Conservation (phyloP, 2,113 vertebrate species). For the Pardalotus punctatus region DNA sequence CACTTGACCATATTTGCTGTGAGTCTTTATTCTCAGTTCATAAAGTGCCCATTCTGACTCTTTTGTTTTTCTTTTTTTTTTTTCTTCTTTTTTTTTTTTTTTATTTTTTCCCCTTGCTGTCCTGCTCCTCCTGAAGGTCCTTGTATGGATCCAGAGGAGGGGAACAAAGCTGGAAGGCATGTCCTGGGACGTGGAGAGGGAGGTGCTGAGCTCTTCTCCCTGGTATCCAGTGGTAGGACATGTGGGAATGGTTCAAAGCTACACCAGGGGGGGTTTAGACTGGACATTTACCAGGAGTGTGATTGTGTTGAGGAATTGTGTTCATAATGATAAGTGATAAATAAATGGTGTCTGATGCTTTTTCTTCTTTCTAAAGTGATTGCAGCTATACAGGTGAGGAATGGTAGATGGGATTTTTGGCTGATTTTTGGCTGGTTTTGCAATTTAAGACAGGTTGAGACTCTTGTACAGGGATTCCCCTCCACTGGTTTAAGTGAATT, state of each 20-base stretch:
- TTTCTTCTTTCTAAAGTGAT: not conserved
- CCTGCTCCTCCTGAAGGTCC: not conserved
- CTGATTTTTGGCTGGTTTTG: not conserved
- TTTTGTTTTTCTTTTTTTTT: not conserved
- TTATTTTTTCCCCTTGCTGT: too few relatives aligned
- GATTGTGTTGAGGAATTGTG: not conserved
- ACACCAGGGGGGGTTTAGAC: not conserved
- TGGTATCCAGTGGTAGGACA: not conserved
- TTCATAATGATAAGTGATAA: not conserved
- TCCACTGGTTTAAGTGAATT: not conserved
- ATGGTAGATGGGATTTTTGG: not conserved
- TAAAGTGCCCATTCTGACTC: not conserved
- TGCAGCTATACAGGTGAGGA: not conserved
- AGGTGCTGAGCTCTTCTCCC: not conserved
- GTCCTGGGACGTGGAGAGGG: not conserved
- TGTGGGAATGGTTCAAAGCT: not conserved
- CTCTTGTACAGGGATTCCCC: not conserved
- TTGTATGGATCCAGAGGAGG: not conserved
- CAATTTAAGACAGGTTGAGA: not conserved
- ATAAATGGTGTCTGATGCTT: not conserved
- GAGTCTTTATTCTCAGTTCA: not conserved
- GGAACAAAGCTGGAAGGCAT: not conserved
- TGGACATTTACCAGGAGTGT: not conserved
- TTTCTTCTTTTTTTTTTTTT: not conserved
- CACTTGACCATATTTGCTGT: not conserved